A percentile compares a stretch with the other conserved stretches of the same genome.
These are phyloP conservation scores for Sepioteuthis lessoniana DNA, from an alignment of 2,888 invertebrate species.

Conservation along the genomic window DNA sequence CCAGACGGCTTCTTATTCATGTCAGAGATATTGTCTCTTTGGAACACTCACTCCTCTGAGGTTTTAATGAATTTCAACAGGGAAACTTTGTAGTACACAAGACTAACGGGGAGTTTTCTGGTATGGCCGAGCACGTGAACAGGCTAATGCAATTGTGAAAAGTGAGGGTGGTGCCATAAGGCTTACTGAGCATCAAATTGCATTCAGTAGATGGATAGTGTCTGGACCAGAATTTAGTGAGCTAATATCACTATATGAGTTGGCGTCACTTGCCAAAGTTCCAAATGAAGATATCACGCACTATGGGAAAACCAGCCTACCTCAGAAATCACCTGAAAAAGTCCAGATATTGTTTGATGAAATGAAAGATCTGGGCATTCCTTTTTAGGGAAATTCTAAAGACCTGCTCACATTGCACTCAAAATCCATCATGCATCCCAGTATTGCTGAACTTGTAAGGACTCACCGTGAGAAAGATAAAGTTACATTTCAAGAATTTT, in stretches of 20 bases:
- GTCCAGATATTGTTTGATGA: slow-evolving; percentile 46
- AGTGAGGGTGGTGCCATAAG: no score
- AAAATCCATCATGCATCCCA: slow-evolving; percentile 42
- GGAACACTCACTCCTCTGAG: no score
- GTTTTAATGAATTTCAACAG: no score
- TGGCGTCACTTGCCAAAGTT: slow-evolving; percentile 51
- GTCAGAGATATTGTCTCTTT: no score
- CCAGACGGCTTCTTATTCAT: no score
- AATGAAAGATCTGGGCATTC: slow-evolving; percentile 54
- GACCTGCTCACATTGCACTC: slow-evolving; percentile 55
- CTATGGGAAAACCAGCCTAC: slow-evolving; percentile 48
- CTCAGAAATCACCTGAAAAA: slow-evolving; percentile 49
- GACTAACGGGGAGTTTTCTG: slow-evolving; percentile 43
- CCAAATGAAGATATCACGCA: not conserved
- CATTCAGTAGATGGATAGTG: no score
- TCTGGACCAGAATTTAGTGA: no score
- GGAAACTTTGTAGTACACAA: no score
- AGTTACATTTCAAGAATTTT: slow-evolving; percentile 44
- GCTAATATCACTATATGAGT: no score
- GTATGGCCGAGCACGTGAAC: slow-evolving; percentile 56
- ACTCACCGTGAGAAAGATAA: slow-evolving; percentile 51
- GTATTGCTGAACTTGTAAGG: slow-evolving; percentile 51
- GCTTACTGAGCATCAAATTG: no score
- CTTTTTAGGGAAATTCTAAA: slow-evolving; percentile 53
- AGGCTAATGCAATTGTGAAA: no score